Base-by-base conservation (phyloP, 2,113 vertebrate genomes). In the Corvus cornix region DNA sequence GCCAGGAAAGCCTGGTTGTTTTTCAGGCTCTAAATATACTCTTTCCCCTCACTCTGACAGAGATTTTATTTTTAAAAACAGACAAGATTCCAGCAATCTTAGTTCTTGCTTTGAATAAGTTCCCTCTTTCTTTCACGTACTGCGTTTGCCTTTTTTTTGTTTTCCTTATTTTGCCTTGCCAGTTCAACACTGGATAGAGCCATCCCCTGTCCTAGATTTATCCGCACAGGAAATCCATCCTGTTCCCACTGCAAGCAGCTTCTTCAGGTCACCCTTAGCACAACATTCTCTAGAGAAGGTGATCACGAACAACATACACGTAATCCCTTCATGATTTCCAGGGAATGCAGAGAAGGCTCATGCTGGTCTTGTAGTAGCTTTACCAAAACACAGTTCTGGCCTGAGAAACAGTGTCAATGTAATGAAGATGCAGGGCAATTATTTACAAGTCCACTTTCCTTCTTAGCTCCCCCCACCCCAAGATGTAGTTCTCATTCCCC, bases 61-160 rank as follows among this genome's bases (percentile, higher is more conserved):
- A 89, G 83, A 78, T 75, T 92, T 93, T 95, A 84, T 96, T 97
- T 95, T 95, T 89, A 87, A 92, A 95, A 90, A 37, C 80, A 93
- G 91, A 86, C 46, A 69, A 88, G 59, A 75, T 87, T 92, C 83
- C 89, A 70, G 64, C 55, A 70, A 44, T 86, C 68, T 87, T 87
- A 81, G 48, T 77, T 93, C 73, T 95, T 84, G 73, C 89, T 93
- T 91, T 93, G 63, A 94, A 43, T 76, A 92, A 93, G 64, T 95
- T 95, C 87, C 80, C 41, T 92, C 93, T 95, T 93, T 89, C 10
- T 0, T 64, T 87, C 55, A 31, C 49, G 37, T 56, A n/a, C 23
- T n/a, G 13, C 0, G 0, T 59, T 75, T 52, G 84, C 77, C 73
- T 68, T 74, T 79, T 39, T 87, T 72, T 30, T 70, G 24, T 77